Evolutionary conservation across 2,888 invertebrate species (phyloP).

Genomic region (Adelphocoris suturalis): DNA sequence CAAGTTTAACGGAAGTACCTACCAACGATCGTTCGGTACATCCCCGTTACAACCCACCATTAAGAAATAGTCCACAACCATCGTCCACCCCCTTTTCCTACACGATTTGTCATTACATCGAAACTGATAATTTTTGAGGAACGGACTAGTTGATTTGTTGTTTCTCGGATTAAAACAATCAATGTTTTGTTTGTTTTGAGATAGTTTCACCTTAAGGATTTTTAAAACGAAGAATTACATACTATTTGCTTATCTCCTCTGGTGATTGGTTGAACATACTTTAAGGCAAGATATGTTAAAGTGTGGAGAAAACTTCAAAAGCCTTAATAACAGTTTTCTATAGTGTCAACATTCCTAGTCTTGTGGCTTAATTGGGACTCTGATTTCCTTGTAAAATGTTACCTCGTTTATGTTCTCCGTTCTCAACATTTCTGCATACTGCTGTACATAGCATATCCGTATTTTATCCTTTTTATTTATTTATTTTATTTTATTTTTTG

Average conservation of each 20-base stretch:
- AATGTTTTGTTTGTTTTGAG: background rate
- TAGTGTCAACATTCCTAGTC: slow-evolving; percentile 8
- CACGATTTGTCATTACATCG: slow-evolving; percentile 12
- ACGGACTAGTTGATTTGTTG: slow-evolving; percentile 6
- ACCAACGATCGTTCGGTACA: background rate
- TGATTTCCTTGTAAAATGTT: background rate
- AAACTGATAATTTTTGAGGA: background rate
- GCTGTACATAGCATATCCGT: too few relatives aligned
- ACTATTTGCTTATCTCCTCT: too few relatives aligned
- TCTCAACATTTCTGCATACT: too few relatives aligned
- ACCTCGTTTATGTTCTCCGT: background rate
- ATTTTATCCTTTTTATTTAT: too few relatives aligned
- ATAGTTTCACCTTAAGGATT: too few relatives aligned
- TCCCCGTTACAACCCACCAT: background rate
- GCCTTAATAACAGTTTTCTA: background rate
- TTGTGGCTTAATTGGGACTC: background rate
- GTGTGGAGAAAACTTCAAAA: background rate
- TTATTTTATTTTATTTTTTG: too few relatives aligned
- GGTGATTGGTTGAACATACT: too few relatives aligned
- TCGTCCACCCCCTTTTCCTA: background rate
- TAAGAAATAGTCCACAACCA: background rate
- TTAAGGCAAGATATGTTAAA: background rate
- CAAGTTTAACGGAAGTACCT: background rate
- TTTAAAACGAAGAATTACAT: too few relatives aligned
- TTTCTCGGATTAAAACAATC: background rate